Evolutionary conservation across 2,888 invertebrate genomes (phyloP), one percentile per base, ranked within the genome.

Genomic region (Drosophila robusta): DNA sequence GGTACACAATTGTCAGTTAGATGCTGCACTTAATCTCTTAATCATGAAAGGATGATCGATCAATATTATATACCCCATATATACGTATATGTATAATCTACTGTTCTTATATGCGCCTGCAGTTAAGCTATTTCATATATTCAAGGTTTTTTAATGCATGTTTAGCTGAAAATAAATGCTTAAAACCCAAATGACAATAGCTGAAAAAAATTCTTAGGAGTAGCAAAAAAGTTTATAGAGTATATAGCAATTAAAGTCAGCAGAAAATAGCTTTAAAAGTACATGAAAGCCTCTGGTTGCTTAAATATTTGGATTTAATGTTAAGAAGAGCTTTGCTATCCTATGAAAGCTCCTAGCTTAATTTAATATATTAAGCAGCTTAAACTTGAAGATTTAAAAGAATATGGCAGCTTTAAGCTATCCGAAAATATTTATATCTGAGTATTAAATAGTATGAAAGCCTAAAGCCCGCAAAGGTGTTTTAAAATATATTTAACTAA

Each of bases 1-100:
- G 92, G 92, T 92, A 92, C 78, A 87, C 66, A 87, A 78, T 84
- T 74, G 73, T 81, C 67, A 69, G 54, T 72, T 74, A 62, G 45
- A 49, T 70, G 49, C 63, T 46, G 4, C 42, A 34, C 9, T 9
- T 44, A 55, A 41, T 61, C 44, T 41, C 46, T 36, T 56, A 26
- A n/a, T 55, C 24, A 54, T 63, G 46, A 58, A 56, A 62, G 29
- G 36, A 60, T 67, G 36, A 51, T 39, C 51, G 11, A 57, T 46
- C 44, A 32, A 54, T 54, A 76, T 50, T 50, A 14, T 64, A 57
- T 18, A 45, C 18, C 38, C 22, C 38, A 38, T 47, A 32, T 56
- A 56, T 44, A 26, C 57, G 58, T 54, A 46, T 52, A 62, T 45
- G 57, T 52, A n/a, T 34, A 61, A 16, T 9, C 5, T 14, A 41